Conservation (phyloP, 2,888 invertebrate genomes). For the Drosophila prostipennis region DNA sequence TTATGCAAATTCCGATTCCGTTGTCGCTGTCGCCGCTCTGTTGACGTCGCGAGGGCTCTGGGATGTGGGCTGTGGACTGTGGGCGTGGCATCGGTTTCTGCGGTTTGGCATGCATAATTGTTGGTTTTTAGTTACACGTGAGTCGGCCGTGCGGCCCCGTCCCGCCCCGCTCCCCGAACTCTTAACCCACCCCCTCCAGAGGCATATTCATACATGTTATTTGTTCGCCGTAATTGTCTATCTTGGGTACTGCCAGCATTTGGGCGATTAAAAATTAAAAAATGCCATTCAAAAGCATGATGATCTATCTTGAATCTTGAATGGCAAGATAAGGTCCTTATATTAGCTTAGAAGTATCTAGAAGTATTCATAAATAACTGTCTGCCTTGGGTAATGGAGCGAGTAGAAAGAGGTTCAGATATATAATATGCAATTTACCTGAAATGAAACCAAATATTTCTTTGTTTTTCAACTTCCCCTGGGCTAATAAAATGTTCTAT, state of each 20-base stretch:
- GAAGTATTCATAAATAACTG: background rate
- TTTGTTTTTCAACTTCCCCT: background rate
- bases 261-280: slow-evolving; percentile 15
- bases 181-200: background rate
- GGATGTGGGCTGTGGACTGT: slow-evolving; percentile 20
- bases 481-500: too few species aligned
- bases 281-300: background rate
- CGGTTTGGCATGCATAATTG: slow-evolving; percentile 76
- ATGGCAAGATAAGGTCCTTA: background rate
- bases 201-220: slow-evolving; percentile 14
- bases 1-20: slow-evolving; percentile 72
- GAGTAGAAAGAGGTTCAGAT: background rate
- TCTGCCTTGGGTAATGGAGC: background rate
- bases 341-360: background rate
- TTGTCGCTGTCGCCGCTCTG: slow-evolving; percentile 28
- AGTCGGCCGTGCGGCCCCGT: slow-evolving; percentile 35
- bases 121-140: slow-evolving; percentile 77
- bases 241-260: slow-evolving; percentile 5
- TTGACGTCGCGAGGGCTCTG: slow-evolving; percentile 29
- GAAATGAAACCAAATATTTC: background rate
- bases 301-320: too few species aligned
- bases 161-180: too few species aligned
- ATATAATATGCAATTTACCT: background rate
- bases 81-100: slow-evolving; percentile 69
- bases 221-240: slow-evolving; percentile 35